Evolutionary conservation across 1,140 invertebrate genomes (phyloP).

Genomic region (Lamellibrachia luymesi): DNA sequence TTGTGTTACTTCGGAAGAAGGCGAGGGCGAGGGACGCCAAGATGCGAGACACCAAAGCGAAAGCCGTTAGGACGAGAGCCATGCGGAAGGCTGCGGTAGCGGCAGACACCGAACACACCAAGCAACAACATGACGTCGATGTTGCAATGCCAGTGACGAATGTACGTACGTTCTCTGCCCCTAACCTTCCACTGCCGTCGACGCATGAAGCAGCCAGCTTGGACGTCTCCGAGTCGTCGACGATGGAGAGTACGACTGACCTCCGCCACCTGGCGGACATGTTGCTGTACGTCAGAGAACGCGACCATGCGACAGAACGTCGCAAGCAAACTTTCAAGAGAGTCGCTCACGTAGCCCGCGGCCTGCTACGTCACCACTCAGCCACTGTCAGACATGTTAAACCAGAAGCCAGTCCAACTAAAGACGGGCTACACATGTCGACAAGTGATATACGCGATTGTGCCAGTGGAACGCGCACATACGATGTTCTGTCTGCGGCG

Average conservation of each 20-base stretch:
- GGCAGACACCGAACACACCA: background rate
- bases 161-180: background rate
- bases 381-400: background rate
- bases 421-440: background rate
- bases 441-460: background rate
- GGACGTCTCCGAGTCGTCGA: background rate
- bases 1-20: background rate
- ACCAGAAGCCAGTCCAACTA: background rate
- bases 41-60: background rate
- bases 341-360: background rate
- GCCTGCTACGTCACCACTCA: background rate
- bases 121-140: background rate
- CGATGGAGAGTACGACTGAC: background rate
- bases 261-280: background rate
- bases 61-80: background rate
- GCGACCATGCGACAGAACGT: background rate
- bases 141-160: background rate
- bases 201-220: background rate
- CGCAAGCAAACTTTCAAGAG: background rate
- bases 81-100: background rate
- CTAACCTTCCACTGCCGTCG: background rate
- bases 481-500: background rate
- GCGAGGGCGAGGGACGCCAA: background rate
- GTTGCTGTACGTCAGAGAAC: background rate
- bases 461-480: background rate